These are phyloP conservation scores for Ceyx melanurus DNA, from an alignment of 2,113 vertebrate genomes.

Conservation along the genomic window DNA sequence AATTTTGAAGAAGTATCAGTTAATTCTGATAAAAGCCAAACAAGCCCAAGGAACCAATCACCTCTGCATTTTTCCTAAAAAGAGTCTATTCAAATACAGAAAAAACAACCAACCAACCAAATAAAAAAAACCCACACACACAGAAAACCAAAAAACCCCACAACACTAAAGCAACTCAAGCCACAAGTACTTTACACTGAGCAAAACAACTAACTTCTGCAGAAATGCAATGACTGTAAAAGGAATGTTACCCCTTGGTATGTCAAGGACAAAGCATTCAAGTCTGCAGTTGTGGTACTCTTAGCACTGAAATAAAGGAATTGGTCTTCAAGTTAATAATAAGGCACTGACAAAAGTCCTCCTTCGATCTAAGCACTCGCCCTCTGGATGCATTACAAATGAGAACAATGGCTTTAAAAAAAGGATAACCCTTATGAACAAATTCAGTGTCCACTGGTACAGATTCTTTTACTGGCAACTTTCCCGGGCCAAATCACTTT, in stretches of 20 bases:
- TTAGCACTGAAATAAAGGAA: slow-evolving; percentile 14
- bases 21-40: slow-evolving; percentile 10
- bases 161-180: not conserved
- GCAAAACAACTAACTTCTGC: not conserved
- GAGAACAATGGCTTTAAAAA: not conserved
- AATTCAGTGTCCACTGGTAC: not conserved
- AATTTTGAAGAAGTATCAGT: not conserved
- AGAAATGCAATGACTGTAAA: not conserved
- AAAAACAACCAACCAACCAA: not conserved
- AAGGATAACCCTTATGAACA: not conserved
- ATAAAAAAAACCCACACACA: not conserved
- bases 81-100: not conserved
- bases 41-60: not conserved
- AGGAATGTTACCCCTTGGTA: not conserved
- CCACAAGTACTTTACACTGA: not conserved
- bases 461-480: not conserved
- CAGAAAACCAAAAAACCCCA: not conserved
- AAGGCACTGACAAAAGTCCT: slow-evolving; percentile 73
- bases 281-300: not conserved
- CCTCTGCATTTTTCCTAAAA: not conserved
- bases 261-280: not conserved
- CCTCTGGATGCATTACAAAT: not conserved
- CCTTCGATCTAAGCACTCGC: not conserved
- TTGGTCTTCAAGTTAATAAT: slow-evolving; percentile 56
- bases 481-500: not conserved